phyloP scores from a whole-genome alignment of 2,113 vertebrate genomes.

The Tetrax tetrax region DNA sequence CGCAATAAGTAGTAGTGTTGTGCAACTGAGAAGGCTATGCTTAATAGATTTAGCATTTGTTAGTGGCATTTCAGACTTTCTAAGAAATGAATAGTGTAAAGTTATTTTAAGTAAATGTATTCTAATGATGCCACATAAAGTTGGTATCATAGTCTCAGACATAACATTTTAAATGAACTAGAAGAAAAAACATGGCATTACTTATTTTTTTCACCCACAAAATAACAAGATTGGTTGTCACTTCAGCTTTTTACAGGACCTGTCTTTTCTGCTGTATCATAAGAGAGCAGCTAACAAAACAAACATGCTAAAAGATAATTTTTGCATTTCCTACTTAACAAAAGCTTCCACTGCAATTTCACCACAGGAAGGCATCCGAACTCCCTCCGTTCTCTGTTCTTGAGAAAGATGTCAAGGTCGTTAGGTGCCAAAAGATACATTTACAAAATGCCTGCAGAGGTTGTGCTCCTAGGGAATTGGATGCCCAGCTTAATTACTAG shows the following conservation, averaged over 20 bases:
- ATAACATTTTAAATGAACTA: background rate
- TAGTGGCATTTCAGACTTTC: constrained; percentile 2
- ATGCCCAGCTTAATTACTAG: constrained; percentile 33
- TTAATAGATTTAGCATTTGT: constrained; percentile 14
- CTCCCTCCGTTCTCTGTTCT: background rate
- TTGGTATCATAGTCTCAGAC: background rate
- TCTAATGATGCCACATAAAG: background rate
- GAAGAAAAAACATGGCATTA: background rate
- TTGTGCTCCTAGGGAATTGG: constrained; percentile 42
- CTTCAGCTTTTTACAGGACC: background rate
- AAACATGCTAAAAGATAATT: background rate
- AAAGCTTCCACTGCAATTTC: constrained; percentile 6
- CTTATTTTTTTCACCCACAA: background rate
- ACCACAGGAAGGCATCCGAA: background rate
- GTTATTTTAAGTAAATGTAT: constrained; percentile 15
- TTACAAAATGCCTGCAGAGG: constrained; percentile 36
- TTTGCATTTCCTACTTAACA: background rate
- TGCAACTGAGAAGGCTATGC: background rate
- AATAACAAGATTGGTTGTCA: background rate
- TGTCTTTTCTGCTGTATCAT: background rate
- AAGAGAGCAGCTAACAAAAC: constrained; percentile 4
- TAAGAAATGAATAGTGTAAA: constrained; percentile 6
- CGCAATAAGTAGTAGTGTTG: background rate
- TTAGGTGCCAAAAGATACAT: constrained; percentile 48
- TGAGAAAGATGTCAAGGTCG: constrained; percentile 52